phyloP scores from a whole-genome alignment of 1,140 invertebrate genomes.

The Myzus persicae region DNA sequence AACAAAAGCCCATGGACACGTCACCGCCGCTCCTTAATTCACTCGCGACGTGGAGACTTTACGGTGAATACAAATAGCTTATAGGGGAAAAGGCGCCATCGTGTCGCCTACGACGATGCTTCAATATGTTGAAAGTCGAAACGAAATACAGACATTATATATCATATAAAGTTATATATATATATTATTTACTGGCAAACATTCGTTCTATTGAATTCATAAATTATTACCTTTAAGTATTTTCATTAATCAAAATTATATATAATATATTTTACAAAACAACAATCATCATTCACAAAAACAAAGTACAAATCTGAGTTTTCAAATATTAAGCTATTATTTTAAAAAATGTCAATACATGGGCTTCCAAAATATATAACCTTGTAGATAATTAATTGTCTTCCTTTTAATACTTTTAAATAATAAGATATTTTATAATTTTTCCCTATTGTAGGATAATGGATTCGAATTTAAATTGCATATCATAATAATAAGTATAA shows the following conservation, averaged over 20 bases:
- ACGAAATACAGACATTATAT: background rate
- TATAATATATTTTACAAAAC: background rate
- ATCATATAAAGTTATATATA: background rate
- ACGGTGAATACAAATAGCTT: background rate
- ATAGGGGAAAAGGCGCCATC: background rate
- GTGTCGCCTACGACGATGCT: background rate
- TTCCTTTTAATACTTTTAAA: too few species aligned
- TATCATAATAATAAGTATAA: background rate
- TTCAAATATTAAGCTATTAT: background rate
- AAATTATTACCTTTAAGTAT: background rate
- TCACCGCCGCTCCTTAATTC: background rate
- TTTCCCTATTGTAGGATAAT: background rate
- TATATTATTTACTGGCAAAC: background rate
- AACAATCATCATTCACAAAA: background rate
- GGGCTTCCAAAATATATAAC: background rate
- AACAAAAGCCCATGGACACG: background rate
- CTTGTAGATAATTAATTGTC: background rate
- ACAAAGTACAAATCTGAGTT: background rate
- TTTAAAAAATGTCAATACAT: background rate
- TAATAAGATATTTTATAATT: too few species aligned
- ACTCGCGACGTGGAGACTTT: background rate
- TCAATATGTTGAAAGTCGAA: conserved; percentile 4
- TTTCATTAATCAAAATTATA: background rate
- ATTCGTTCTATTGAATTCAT: background rate
- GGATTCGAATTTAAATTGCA: background rate